Evolutionary conservation across 2,797 vertebrate species (phyloP).

Genomic region (Spinus olivaceus): DNA sequence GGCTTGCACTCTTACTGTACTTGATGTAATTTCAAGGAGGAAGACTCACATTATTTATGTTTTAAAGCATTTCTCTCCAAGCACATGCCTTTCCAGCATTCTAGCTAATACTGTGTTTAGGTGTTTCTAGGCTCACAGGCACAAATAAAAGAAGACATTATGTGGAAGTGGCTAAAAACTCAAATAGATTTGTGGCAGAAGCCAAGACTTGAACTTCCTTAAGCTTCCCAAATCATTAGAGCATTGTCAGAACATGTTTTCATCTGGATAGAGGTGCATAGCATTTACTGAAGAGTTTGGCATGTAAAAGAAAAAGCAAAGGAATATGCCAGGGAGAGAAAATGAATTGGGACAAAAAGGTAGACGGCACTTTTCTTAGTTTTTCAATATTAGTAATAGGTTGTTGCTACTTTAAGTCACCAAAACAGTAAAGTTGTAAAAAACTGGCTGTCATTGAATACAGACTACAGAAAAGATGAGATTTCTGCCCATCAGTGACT

Average conservation of each 20-base stretch:
- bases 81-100: not conserved
- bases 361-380: not conserved
- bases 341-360: not conserved
- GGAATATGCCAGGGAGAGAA: not conserved
- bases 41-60: not conserved
- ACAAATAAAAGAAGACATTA: not conserved
- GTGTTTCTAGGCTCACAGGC: not conserved
- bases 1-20: not conserved
- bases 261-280: not conserved
- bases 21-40: not conserved
- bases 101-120: not conserved
- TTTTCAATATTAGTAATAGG: not conserved
- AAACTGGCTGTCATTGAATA: not conserved
- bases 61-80: not conserved
- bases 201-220: not conserved
- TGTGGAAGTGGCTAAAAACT: not conserved
- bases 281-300: not conserved
- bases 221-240: not conserved
- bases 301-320: not conserved
- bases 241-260: not conserved
- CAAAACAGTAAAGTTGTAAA: not conserved
- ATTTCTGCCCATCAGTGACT: not conserved
- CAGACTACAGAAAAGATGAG: not conserved
- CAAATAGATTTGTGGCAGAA: not conserved
- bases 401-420: not conserved